Evolutionary conservation across 2,888 invertebrate genomes (phyloP).

Genomic region (Tinea pellionella): DNA sequence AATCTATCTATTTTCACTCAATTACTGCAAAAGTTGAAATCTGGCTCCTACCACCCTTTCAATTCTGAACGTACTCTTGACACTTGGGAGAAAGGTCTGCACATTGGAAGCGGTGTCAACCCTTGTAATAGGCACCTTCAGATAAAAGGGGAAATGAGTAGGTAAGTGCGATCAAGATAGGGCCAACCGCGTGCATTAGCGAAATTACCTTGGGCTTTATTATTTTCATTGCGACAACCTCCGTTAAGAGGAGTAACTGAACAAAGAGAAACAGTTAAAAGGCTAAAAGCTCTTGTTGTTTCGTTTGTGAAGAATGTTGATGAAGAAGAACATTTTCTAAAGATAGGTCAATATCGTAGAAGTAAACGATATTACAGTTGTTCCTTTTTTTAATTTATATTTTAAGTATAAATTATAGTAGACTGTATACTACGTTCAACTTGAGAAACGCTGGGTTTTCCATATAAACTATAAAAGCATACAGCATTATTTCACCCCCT

Average conservation of each 20-base stretch:
- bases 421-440: too few relatives aligned
- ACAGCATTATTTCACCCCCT: too few relatives aligned
- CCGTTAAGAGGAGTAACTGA: conserved; percentile 25
- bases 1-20: neutral
- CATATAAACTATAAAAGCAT: too few relatives aligned
- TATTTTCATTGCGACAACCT: conserved; percentile 63
- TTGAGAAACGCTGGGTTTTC: too few relatives aligned
- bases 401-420: neutral
- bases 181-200: conserved; percentile 67
- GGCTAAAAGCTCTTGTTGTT: conserved; percentile 8
- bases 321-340: neutral
- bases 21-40: neutral
- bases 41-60: neutral
- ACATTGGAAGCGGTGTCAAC: conserved; percentile 29
- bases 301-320: conserved; percentile 3
- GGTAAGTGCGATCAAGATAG: conserved; percentile 61
- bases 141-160: conserved; percentile 31
- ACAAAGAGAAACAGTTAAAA: conserved; percentile 13
- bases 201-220: conserved; percentile 66
- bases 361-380: neutral
- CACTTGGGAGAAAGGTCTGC: conserved; percentile 41
- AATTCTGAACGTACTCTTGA: conserved; percentile 21
- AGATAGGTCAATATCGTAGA: neutral
- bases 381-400: neutral
- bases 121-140: conserved; percentile 57